Evolutionary conservation across 2,113 vertebrate species (phyloP).

Genomic region (Capra hircus): DNA sequence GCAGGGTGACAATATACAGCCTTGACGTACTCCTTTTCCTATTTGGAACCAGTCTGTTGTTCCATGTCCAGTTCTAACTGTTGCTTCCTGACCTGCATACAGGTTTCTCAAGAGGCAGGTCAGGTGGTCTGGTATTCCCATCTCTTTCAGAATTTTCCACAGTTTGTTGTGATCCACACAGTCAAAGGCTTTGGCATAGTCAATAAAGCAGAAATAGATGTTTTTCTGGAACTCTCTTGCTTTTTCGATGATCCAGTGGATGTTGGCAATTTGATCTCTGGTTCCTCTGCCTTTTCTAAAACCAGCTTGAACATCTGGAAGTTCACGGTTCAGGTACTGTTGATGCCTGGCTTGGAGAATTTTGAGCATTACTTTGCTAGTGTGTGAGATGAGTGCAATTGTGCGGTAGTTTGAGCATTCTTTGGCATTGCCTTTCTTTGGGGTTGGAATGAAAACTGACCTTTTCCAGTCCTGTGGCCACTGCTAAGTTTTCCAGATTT

Average conservation of each 20-base stretch:
- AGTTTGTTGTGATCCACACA: background rate
- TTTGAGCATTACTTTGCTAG: background rate
- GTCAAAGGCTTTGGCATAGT: background rate
- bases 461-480: background rate
- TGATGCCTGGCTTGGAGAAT: background rate
- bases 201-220: background rate
- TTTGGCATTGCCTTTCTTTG: background rate
- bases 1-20: background rate
- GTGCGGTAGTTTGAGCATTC: background rate
- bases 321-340: background rate
- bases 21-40: background rate
- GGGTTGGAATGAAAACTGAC: background rate
- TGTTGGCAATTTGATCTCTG: background rate
- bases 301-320: background rate
- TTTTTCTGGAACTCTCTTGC: background rate
- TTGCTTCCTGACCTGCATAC: background rate
- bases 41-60: background rate
- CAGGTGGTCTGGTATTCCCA: background rate
- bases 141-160: background rate
- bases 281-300: background rate
- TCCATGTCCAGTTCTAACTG: background rate
- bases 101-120: background rate
- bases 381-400: background rate
- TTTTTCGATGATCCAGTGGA: background rate
- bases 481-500: background rate